Conservation (phyloP, 2,797 vertebrate genomes). For the Anolis apletophallus region DNA sequence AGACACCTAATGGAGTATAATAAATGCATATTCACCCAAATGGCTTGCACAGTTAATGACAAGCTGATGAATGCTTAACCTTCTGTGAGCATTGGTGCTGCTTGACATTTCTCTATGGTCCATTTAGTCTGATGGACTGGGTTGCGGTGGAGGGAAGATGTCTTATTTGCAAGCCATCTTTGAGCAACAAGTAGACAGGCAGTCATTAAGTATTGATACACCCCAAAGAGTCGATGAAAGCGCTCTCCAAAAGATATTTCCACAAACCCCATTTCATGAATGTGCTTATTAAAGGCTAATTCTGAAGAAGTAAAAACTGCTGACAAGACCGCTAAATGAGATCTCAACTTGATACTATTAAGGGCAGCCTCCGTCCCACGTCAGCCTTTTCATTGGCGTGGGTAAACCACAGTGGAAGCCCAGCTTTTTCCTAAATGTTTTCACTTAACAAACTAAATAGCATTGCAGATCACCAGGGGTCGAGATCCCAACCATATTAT, state of each 20-base stretch:
- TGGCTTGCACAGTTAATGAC: constrained; percentile 35
- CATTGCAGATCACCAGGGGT: constrained; percentile 7
- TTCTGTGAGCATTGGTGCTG: constrained; percentile 22
- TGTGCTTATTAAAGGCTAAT: constrained; percentile 13
- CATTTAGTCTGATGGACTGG: constrained; percentile 47
- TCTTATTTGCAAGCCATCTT: constrained; percentile 51
- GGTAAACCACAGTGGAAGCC: constrained; percentile 12
- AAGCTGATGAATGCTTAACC: background rate
- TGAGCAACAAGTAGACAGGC: constrained; percentile 45
- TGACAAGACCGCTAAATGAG: constrained; percentile 30
- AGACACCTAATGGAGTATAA: constrained; percentile 39
- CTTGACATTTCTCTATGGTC: constrained; percentile 52
- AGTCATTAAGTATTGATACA: constrained; percentile 28
- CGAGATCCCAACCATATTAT: constrained; percentile 24
- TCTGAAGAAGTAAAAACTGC: background rate
- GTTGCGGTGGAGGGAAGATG: constrained; percentile 17
- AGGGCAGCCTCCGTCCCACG: constrained; percentile 5
- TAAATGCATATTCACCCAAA: constrained; percentile 38
- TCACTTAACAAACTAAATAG: constrained; percentile 20
- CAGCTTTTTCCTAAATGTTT: constrained; percentile 13
- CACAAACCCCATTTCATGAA: constrained; percentile 22
- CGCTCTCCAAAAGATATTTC: background rate
- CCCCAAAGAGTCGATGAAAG: constrained; percentile 15
- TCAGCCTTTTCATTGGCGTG: constrained; percentile 37
- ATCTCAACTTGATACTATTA: constrained; percentile 24